phyloP scores from a whole-genome alignment of 2,888 invertebrate genomes.

The Drosophila eohydei region DNA sequence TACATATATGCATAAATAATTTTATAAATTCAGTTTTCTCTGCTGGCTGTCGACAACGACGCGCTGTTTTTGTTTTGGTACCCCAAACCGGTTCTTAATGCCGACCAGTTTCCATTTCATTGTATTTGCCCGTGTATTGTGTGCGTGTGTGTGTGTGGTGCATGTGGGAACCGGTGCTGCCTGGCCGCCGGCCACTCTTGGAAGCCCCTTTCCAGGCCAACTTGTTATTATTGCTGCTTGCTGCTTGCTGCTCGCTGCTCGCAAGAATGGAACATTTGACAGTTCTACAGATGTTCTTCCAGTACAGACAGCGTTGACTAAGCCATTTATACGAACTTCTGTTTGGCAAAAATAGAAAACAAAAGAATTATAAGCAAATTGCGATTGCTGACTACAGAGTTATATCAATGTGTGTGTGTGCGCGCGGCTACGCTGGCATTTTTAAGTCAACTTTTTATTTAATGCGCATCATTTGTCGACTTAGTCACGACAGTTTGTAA shows the following conservation, averaged over 20 bases:
- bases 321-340: constrained; percentile 3
- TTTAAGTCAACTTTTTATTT: constrained; percentile 6
- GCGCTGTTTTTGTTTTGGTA: constrained; percentile 55
- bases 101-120: constrained; percentile 73
- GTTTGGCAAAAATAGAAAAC: neutral
- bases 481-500: constrained; percentile 38
- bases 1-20: constrained; percentile 37
- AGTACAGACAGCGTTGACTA: constrained; percentile 18
- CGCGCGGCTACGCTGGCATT: constrained; percentile 2
- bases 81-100: constrained; percentile 54
- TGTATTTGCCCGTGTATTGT: constrained; percentile 25
- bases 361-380: constrained; percentile 23
- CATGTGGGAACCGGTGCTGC: constrained; percentile 52
- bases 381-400: neutral
- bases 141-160: constrained; percentile 7
- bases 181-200: constrained; percentile 34
- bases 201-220: constrained; percentile 35
- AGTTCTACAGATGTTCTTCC: constrained; percentile 19
- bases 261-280: constrained; percentile 19
- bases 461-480: constrained; percentile 31
- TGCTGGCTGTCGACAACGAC: constrained; percentile 12
- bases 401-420: neutral
- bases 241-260: constrained; percentile 6
- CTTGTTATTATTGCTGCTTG: constrained; percentile 14
- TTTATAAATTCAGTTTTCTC: constrained; percentile 37